A percentile compares a stretch with the other conserved stretches of the same genome.
Conservation (phyloP, 1,140 invertebrate species). For the Procambarus clarkii region DNA sequence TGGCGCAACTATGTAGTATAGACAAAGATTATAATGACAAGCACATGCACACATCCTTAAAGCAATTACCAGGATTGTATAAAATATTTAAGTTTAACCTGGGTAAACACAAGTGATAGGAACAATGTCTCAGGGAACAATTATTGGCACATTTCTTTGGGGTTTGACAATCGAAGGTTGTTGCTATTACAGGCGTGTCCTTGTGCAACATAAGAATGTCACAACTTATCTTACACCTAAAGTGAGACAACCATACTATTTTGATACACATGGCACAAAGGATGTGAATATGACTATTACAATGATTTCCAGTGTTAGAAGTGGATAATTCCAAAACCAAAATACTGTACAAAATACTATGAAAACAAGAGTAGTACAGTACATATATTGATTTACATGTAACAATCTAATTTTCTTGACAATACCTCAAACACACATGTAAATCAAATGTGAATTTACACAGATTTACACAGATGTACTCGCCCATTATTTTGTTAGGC, state of each 20-base stretch:
- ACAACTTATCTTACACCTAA: neutral
- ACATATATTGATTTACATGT: too few species aligned
- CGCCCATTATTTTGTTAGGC: too few species aligned
- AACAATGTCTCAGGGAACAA: neutral
- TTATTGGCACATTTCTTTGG: neutral
- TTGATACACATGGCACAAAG: neutral
- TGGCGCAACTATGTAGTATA: too few species aligned
- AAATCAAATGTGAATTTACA: too few species aligned
- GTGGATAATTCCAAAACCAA: too few species aligned
- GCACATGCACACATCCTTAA: neutral
- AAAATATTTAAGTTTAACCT: neutral
- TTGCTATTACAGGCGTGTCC: neutral
- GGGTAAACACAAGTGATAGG: neutral
- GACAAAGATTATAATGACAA: neutral
- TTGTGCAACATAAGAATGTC: neutral
- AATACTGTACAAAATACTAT: too few species aligned
- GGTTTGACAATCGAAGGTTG: neutral
- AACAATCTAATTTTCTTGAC: too few species aligned
- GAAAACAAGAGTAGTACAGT: too few species aligned
- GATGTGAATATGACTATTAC: too few species aligned
- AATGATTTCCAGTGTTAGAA: too few species aligned
- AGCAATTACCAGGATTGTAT: neutral
- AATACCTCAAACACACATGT: too few species aligned
- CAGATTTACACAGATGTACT: too few species aligned
- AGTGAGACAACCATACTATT: neutral